Base-by-base conservation (phyloP, 2,888 invertebrate genomes). In the Thysanoteuthis rhombus region DNA sequence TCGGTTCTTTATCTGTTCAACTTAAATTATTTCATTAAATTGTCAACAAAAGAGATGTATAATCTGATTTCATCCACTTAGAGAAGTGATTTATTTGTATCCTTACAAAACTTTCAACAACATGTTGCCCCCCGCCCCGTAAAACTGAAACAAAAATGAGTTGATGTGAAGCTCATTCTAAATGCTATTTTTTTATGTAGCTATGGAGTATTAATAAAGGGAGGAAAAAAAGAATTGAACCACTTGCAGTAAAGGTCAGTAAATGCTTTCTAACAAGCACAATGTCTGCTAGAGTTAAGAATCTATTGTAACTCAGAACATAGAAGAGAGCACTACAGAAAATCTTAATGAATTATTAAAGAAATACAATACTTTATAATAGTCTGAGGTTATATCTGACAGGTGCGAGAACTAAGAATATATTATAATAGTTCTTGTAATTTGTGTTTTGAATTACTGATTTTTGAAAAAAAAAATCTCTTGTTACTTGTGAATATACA, bases 401-500 rank as follows among this genome's bases (percentile, higher is more conserved):
- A 52, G 52, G 52, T 52, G 52, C 25, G 22, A 52, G 52, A 52
- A 52, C 25, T 25, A 52, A 52, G n/a, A 75, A n/a, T 75, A 75
- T 22, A 36, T n/a, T n/a, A 75, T n/a, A 75, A 75, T 16, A n/a
- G 75, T 75, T n/a, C 58, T 58, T 58, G 25, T 58, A 58, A 58
- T 28, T 58, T 36, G 36, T 75, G n/a, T 75, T 36, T 75, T 75
- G 36, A 75, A 75, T n/a, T n/a, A 75, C n/a, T 75, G n/a, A 75
- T 75, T 75, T 42, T 42, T 8, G n/a, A n/a, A 4, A 32, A 75
- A 75, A 75, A 75, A 75, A n/a, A 75, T 75, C n/a, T n/a, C n/a
- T n/a, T 75, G 75, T 75, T n/a, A 75, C n/a, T n/a, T n/a, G 75
- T 75, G 75, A 75, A 75, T 75, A 75, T 75, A 75, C 75, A n/a